Evolutionary conservation across 2,888 invertebrate species (phyloP), one percentile per base, ranked within the genome.

Genomic region (Drosophila percnosoma): DNA sequence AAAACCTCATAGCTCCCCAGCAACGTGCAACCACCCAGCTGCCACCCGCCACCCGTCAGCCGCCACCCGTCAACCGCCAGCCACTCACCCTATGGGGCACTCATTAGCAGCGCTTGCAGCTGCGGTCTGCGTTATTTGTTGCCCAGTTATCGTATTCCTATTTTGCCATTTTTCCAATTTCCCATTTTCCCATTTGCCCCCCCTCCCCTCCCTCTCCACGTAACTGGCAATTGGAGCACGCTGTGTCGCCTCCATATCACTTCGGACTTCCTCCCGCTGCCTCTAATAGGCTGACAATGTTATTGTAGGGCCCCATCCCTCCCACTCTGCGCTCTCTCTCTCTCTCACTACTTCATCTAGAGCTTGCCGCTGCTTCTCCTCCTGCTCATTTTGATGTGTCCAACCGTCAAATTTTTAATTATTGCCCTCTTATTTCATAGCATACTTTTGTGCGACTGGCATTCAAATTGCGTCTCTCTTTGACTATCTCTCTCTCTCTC

Each of bases 51-150:
- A 51, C 38, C 1, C 18, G 15, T 21, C 18, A 51, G 1, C 6
- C 31, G 3, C 4, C 49, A 29, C 33, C 2, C 18, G 15, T 34
- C 52, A 15, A 18, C 27, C 13, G 24, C 18, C 36, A 18, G 53
- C 27, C 29, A 15, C n/a, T 27, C 54, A 27, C n/a, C 49, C 67
- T 33, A 31, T 59, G 57, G 68, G 75, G 71, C 82, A 80, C 87
- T 84, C 84, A 84, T 84, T 84, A 84, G 82, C 80, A 87, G 84
- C 75, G 87, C 82, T 87, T 82, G 78, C 87, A 80, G 72, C 68
- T 83, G 83, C 86, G 86, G 83, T 85, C 63, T 80, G 78, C 59
- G 75, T 75, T 55, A 65, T 36, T 64, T 40, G 38, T 40, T 24
- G 45, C 27, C 61, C 27, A 38, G 52, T 54, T 54, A 27, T 13